Evolutionary conservation across 2,113 vertebrate species (phyloP).

Genomic region (Phylloscopus whistleri): DNA sequence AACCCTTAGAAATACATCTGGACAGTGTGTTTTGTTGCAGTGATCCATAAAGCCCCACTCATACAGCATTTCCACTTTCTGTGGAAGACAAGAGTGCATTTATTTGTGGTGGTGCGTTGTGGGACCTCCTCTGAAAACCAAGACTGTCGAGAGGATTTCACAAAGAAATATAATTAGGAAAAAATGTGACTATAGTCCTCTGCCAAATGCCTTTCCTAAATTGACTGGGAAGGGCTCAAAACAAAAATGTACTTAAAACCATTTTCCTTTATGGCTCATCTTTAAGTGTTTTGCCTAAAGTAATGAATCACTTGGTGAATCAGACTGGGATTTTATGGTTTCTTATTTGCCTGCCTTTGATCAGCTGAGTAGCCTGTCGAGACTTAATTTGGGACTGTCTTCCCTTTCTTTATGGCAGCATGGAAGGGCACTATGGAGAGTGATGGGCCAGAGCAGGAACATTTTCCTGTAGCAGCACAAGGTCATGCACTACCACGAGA

Average conservation of each 20-base stretch:
- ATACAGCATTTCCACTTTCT: not conserved
- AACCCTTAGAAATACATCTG: not conserved
- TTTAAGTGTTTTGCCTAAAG: constrained; percentile 55
- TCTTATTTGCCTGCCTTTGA: constrained; percentile 54
- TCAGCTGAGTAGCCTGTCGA: constrained; percentile 26
- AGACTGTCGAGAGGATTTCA: constrained; percentile 28
- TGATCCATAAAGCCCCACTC: not conserved
- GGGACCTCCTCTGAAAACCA: not conserved
- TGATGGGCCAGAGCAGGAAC: not conserved
- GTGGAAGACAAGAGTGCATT: not conserved
- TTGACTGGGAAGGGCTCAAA: constrained; percentile 48
- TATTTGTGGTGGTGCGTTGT: not conserved
- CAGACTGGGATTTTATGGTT: constrained; percentile 39
- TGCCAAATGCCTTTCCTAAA: constrained; percentile 44
- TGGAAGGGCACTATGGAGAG: not conserved
- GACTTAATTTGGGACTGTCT: constrained; percentile 23
- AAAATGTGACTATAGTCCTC: constrained; percentile 36
- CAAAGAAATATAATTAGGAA: constrained; percentile 48
- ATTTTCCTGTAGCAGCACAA: not conserved
- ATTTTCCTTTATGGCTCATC: constrained; percentile 58
- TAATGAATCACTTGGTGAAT: constrained; percentile 50
- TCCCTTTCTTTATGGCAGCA: not conserved
- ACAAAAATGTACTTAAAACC: constrained; percentile 48
- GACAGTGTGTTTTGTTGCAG: not conserved
- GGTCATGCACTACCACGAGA: not conserved